Evolutionary conservation across 2,113 vertebrate genomes (phyloP).

Genomic region (Mastomys natalensis): DNA sequence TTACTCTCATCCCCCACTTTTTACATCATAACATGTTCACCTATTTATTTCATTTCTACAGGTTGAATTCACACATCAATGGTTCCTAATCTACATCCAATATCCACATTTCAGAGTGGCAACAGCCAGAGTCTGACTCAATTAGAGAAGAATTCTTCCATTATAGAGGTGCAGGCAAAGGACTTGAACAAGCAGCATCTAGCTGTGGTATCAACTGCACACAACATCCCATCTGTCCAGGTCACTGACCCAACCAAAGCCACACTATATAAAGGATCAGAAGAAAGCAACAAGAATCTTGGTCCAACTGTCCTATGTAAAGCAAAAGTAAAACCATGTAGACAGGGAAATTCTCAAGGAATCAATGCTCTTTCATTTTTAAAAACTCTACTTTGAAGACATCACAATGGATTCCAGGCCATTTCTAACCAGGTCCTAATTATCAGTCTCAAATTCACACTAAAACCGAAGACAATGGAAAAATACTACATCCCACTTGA

Average conservation of each 20-base stretch:
- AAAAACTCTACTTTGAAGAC: conserved; percentile 52
- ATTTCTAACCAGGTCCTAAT: conserved; percentile 59
- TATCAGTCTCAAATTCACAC: conserved; percentile 12
- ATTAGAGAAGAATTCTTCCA: conserved; percentile 72
- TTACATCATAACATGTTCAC: conserved; percentile 44
- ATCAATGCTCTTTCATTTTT: conserved; percentile 27
- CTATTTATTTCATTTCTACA: conserved; percentile 48
- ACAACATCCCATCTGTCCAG: neutral
- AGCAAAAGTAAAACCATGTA: neutral
- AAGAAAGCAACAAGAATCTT: conserved; percentile 47
- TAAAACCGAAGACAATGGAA: conserved; percentile 15
- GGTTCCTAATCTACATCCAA: conserved; percentile 57
- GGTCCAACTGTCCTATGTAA: neutral
- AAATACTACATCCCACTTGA: conserved; percentile 45
- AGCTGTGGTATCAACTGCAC: conserved; percentile 43
- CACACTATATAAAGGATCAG: conserved; percentile 36
- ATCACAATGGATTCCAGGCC: conserved; percentile 12
- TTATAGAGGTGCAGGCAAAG: conserved; percentile 70
- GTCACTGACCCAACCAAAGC: conserved; percentile 49
- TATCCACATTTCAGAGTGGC: conserved; percentile 65
- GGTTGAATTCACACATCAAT: conserved; percentile 72
- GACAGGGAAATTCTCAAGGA: conserved; percentile 17
- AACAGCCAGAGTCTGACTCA: conserved; percentile 78
- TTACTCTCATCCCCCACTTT: neutral
- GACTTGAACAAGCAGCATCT: conserved; percentile 24